phyloP scores from a whole-genome alignment of 2,113 vertebrate genomes.

The Hystrix brachyura region DNA sequence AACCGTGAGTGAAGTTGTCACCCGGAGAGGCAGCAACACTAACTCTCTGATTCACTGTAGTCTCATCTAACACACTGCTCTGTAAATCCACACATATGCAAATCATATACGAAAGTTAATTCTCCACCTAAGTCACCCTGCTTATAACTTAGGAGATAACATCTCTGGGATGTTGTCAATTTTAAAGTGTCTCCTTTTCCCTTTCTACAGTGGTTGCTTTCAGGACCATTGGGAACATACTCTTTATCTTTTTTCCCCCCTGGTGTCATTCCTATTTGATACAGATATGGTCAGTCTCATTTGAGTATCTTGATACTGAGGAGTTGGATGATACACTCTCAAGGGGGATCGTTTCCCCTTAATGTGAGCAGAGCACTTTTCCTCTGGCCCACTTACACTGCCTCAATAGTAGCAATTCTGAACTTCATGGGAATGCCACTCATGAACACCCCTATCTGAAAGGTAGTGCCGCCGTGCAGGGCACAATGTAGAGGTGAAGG shows the following conservation, averaged over 20 bases:
- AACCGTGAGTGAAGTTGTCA: background rate
- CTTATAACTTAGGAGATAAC: background rate
- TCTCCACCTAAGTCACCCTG: background rate
- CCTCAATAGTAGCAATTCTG: rapidly evolving
- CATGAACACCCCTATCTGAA: rapidly evolving
- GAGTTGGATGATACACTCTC: background rate
- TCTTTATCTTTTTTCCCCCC: background rate
- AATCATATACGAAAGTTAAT: background rate
- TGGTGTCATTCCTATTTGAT: background rate
- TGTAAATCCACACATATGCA: background rate
- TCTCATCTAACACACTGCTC: background rate
- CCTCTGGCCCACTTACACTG: rapidly evolving
- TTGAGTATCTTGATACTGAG: background rate
- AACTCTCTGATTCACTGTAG: background rate
- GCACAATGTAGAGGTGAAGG: background rate
- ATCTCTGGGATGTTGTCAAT: background rate
- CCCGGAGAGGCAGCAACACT: background rate
- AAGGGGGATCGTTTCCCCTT: background rate
- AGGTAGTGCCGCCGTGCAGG: no score
- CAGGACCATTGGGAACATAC: background rate
- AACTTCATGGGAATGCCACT: rapidly evolving
- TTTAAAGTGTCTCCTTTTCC: background rate
- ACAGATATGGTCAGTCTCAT: background rate
- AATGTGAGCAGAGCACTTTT: background rate
- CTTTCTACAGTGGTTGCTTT: background rate